Evolutionary conservation across 2,888 invertebrate genomes (phyloP), one percentile per base, ranked within the genome.

Genomic region (Strigamia maritima): DNA sequence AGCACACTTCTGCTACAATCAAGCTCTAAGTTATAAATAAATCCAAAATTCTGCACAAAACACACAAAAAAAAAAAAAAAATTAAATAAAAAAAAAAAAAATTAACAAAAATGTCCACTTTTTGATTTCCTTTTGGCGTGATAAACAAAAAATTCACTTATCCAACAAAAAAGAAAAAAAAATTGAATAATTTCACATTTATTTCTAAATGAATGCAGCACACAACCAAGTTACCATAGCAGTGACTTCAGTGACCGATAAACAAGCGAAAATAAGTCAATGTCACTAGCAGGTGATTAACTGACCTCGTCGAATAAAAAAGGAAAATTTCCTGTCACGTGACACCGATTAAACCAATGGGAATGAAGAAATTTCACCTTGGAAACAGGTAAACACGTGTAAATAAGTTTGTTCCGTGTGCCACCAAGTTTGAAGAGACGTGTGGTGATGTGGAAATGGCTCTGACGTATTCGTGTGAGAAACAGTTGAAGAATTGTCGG

Each of bases 211-310:
- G n/a, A n/a, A 31, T 31, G 31, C 3, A 2, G 6, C 10, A 10
- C 40, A 10, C 40, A 44, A 2, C 40, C 40, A 44, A 60, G 60
- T 60, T 60, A n/a, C 60, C 60, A 60, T 60, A 24, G 60, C 22
- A 60, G 60, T 60, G 60, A 60, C 24, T 22, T 60, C n/a, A 60
- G 60, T 60, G 60, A 60, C 60, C 60, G 60, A 60, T 60, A 60
- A 60, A 60, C 60, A 60, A 19, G 60, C 8, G 19, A 2, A 60
- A 60, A 60, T 60, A 10, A 60, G 60, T 60, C 60, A 60, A 60
- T 60, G 60, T 60, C 60, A 60, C 60, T 16, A 24, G 60, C 22
- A 60, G 40, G 40, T 44, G 40, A 44, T 44, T 38, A 38, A 38
- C 38, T 38, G 38, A 8, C 38, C 54, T 54, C 16, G 14, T 16